Evolutionary conservation across 2,113 vertebrate genomes (phyloP).

Genomic region (Chamaetylas fuelleborni): DNA sequence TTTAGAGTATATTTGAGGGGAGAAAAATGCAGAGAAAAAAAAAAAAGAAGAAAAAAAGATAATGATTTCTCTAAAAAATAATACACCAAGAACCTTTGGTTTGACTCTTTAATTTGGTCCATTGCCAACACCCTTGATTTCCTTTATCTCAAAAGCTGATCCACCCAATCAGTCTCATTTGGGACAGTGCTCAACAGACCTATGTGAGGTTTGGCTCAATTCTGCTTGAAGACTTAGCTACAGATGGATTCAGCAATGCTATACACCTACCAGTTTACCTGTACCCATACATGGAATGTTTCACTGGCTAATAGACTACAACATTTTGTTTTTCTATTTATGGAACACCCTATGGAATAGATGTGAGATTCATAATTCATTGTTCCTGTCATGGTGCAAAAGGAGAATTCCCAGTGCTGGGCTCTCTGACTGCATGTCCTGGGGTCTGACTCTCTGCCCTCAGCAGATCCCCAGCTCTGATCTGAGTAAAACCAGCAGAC

Average conservation of each 20-base stretch:
- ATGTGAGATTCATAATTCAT: background rate
- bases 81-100: background rate
- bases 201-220: background rate
- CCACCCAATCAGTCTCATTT: background rate
- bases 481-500: background rate
- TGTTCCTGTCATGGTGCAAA: background rate
- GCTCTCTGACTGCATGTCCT: background rate
- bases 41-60: background rate
- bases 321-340: background rate
- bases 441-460: background rate
- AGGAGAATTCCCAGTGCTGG: background rate
- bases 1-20: background rate
- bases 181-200: background rate
- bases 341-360: background rate
- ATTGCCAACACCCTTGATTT: background rate
- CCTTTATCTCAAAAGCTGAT: background rate
- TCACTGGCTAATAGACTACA: background rate
- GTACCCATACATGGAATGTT: background rate
- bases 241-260: background rate
- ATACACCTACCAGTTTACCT: background rate
- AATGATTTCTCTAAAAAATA: accelerated
- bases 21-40: background rate
- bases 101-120: background rate
- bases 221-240: background rate
- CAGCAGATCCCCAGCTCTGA: background rate